Evolutionary conservation across 2,888 invertebrate genomes (phyloP).

Genomic region (Caenorhabditis sinica): DNA sequence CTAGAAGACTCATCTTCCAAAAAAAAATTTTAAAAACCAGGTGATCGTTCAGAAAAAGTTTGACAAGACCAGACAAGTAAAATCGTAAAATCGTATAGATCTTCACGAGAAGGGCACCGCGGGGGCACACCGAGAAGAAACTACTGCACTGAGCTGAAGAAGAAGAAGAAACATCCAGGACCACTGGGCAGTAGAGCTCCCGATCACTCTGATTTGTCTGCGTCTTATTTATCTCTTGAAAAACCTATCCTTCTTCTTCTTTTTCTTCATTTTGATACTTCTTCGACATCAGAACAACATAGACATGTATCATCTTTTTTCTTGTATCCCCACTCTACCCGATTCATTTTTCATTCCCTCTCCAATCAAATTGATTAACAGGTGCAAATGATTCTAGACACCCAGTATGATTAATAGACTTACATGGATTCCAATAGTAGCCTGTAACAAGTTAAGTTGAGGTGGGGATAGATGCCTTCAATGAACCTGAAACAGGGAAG

Average conservation of each 20-base stretch:
- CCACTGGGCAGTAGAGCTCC: conserved; percentile 42
- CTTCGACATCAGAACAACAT: conserved; percentile 40
- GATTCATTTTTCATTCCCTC: conserved; percentile 2
- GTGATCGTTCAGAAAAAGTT: conserved; percentile 21
- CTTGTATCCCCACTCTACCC: not conserved
- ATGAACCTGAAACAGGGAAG: conserved; percentile 4
- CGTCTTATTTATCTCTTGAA: conserved; percentile 15
- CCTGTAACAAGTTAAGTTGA: not conserved
- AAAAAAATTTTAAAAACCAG: conserved; percentile 14
- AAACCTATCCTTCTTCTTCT: conserved; percentile 43
- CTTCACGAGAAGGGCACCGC: conserved; percentile 36
- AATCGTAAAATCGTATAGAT: conserved; percentile 49
- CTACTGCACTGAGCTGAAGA: not conserved
- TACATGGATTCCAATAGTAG: conserved; percentile 13
- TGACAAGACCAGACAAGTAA: conserved; percentile 41
- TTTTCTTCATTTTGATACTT: conserved; percentile 35
- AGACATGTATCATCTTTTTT: conserved; percentile 45
- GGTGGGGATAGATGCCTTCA: not conserved
- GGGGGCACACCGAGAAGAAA: conserved; percentile 33
- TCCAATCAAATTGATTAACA: not conserved
- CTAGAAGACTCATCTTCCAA: not conserved
- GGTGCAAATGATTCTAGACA: not conserved
- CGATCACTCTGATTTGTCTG: conserved; percentile 46
- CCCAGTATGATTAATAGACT: conserved; percentile 5
- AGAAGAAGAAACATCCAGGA: conserved; percentile 42